Base-by-base conservation (phyloP, 23 tunicate species). In the Halocynthia aurantium region DNA sequence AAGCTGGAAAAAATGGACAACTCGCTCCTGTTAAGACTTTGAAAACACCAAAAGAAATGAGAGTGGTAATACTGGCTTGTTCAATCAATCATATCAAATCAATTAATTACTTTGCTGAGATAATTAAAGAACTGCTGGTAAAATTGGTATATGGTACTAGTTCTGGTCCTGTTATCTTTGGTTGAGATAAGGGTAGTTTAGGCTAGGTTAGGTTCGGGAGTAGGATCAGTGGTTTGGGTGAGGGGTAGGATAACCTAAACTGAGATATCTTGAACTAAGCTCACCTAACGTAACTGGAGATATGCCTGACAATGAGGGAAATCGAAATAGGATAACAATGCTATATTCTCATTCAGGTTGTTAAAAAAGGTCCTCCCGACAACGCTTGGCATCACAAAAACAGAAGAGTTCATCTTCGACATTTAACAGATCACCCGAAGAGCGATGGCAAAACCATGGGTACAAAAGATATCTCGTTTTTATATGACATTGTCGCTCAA, bases 381-480 rank as follows among this genome's bases (percentile, higher is more conserved):
- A 82, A 78, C 51, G 88, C 86, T 51, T 92, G 98, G 98, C 98
- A 92, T 78, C 98, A 92, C 53, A 86, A 86, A 58, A 69, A 58
- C 22, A 51, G 98, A 73, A 64, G 98, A 67, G 72, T 61, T 12
- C 84, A 82, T 52, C 86, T 81, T 73, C 81, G 69, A 53, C 98
- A 92, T 79, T 73, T 92, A 12, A 92, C 88, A 13, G 84, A 92
- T 10, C 72, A 77, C 73, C 71, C 81, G 18, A 77, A 77, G 50
- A 63, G 62, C 44, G 49, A 76, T 82, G 98, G 98, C 8, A 82
- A 82, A 18, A 79, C 88, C 12, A 85, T 86, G 54, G 98, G 98
- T 21, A 84, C 98, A 5, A 55, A 82, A 56, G 92, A 92, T 78
- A 83, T 92, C 10, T 92, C 98, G 44, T 92, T 92, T 61, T 78